A percentile compares a stretch with the other conserved stretches of the same genome.
phyloP scores from a whole-genome alignment of 1,140 invertebrate species.

The Agraylea sexmaculata region DNA sequence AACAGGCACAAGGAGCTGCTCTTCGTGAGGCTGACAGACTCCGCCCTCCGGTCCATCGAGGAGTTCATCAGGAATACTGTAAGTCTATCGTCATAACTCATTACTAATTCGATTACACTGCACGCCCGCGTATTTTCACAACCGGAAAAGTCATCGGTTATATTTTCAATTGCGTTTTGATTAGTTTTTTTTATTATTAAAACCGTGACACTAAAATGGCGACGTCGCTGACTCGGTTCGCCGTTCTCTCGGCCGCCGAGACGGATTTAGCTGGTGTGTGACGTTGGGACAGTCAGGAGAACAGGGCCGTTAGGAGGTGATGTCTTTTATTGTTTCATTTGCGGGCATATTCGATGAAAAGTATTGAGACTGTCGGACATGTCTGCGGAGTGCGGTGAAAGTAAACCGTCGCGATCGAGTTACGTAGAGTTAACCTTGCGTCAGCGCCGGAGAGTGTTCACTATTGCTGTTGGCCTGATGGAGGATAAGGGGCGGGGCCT shows the following conservation, averaged over 20 bases:
- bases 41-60: conserved; percentile 79
- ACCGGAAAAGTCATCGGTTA: no score
- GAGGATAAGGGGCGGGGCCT: no score
- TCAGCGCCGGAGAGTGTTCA: no score
- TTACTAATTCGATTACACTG: no score
- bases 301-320: not conserved
- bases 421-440: conserved; percentile 14
- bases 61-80: conserved; percentile 78
- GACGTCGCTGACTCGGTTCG: not conserved
- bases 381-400: conserved; percentile 7
- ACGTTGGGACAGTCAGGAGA: no score
- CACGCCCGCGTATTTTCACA: no score
- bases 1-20: conserved; percentile 80
- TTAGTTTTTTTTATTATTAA: no score
- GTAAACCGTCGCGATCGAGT: conserved; percentile 15
- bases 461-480: no score
- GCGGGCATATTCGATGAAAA: no score
- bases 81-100: no score
- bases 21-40: conserved; percentile 91
- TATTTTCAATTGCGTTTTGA: no score
- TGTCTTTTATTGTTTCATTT: not conserved
- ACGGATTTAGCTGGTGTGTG: conserved; percentile 3
- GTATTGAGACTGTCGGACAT: no score
- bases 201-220: not conserved
- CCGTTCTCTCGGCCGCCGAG: not conserved